Evolutionary conservation across 1,140 invertebrate species (phyloP).

Genomic region (Pomacea maculata): DNA sequence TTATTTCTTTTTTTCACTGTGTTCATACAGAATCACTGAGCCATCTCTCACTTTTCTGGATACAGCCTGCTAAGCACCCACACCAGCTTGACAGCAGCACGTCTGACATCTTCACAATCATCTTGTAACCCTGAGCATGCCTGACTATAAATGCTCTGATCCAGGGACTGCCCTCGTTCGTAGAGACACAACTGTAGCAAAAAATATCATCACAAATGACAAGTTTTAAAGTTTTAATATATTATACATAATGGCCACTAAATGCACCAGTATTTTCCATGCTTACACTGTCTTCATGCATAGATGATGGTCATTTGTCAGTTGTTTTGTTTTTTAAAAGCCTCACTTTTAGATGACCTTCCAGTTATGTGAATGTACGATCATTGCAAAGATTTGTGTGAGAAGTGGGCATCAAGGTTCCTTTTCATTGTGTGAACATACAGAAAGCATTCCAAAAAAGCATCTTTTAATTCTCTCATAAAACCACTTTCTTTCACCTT

Average conservation of each 20-base stretch:
- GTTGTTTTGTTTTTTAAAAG: background rate
- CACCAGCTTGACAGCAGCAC: conserved; percentile 85
- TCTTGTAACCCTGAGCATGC: conserved; percentile 86
- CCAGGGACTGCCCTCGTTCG: conserved; percentile 80
- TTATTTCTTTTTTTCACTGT: too few relatives aligned
- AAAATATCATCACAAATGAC: background rate
- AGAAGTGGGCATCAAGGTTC: too few relatives aligned
- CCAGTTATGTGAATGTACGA: background rate
- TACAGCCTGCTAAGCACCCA: conserved; percentile 86
- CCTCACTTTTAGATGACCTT: background rate
- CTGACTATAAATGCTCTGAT: conserved; percentile 81
- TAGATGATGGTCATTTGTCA: background rate
- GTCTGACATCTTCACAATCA: conserved; percentile 93
- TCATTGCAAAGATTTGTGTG: background rate
- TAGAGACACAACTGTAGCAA: conserved; percentile 72
- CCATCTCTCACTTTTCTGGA: conserved; percentile 79
- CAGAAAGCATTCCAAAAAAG: too few relatives aligned
- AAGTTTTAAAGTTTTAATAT: too few relatives aligned
- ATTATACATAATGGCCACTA: too few relatives aligned
- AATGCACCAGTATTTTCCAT: too few relatives aligned
- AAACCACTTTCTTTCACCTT: background rate
- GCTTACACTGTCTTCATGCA: too few relatives aligned
- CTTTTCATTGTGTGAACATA: background rate
- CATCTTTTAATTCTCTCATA: too few relatives aligned
- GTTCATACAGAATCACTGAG: too few relatives aligned